These are phyloP conservation scores for Cheilosia soror DNA, from an alignment of 2,888 invertebrate genomes.

Conservation along the genomic window DNA sequence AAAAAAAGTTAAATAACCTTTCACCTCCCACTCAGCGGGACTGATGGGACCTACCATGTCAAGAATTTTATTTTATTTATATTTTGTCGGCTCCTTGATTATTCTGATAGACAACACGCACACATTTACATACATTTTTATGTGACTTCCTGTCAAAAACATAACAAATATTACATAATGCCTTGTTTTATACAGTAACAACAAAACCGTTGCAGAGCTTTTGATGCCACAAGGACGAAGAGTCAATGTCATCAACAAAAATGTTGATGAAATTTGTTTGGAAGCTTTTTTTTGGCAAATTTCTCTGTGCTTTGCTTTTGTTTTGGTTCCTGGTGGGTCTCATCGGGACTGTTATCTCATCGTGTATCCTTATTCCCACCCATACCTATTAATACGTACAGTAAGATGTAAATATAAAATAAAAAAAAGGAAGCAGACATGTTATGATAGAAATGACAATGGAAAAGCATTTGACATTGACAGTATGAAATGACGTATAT, in stretches of 20 bases:
- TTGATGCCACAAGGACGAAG: constrained; percentile 65
- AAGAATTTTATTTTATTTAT: constrained; percentile 16
- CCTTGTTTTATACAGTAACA: constrained; percentile 27
- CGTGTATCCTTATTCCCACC: too few relatives aligned
- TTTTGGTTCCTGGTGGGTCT: constrained; percentile 29
- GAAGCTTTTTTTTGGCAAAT: constrained; percentile 23
- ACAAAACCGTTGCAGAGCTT: constrained; percentile 48
- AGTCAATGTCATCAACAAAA: constrained; percentile 58
- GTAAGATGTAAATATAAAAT: not conserved
- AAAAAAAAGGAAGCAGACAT: not conserved
- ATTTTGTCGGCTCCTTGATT: constrained; percentile 37
- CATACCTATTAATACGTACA: not conserved
- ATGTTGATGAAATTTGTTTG: not conserved
- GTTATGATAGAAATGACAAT: constrained; percentile 7
- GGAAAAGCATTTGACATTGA: constrained; percentile 44
- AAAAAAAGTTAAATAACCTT: constrained; percentile 63
- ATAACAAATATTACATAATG: constrained; percentile 64
- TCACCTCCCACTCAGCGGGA: constrained; percentile 20
- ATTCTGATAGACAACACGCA: constrained; percentile 29
- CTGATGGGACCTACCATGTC: not conserved
- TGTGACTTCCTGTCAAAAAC: constrained; percentile 45
- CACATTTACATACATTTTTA: constrained; percentile 10
- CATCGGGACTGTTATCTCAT: too few relatives aligned
- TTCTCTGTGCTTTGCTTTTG: constrained; percentile 22
- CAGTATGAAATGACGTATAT: constrained; percentile 11